Conservation (phyloP, 1,140 invertebrate species). For the Heliothis subflexa region DNA sequence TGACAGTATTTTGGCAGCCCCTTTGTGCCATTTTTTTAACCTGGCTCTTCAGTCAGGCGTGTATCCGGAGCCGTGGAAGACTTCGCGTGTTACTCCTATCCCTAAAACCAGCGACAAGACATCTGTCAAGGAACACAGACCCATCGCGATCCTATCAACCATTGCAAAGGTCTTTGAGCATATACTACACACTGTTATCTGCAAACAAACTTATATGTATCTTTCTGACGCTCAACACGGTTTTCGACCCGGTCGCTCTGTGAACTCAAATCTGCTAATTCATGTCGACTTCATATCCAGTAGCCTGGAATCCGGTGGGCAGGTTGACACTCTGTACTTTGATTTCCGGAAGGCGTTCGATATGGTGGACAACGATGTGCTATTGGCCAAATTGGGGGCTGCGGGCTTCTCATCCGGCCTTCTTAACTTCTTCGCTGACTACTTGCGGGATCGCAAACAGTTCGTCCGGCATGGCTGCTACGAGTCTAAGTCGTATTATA, state of each 20-base stretch:
- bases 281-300: conserved; percentile 38
- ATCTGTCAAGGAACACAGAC: not conserved
- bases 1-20: not conserved
- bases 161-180: not conserved
- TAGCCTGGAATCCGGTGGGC: conserved; percentile 30
- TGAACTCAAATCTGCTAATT: conserved; percentile 17
- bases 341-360: conserved; percentile 35
- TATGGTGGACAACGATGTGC: conserved; percentile 44
- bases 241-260: conserved; percentile 8
- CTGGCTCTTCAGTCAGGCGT: not conserved
- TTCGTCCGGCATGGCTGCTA: conserved; percentile 41
- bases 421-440: conserved; percentile 11
- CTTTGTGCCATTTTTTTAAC: not conserved
- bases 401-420: not conserved
- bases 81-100: not conserved
- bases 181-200: not conserved
- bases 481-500: conserved; percentile 37
- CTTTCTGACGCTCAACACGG: conserved; percentile 1
- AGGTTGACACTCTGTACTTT: not conserved
- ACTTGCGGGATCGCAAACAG: not conserved
- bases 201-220: not conserved
- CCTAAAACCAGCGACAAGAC: conserved; percentile 1
- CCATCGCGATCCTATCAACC: not conserved
- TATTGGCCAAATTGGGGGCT: conserved; percentile 25
- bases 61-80: not conserved